A percentile compares a stretch with the other conserved stretches of the same genome.
Conservation (phyloP, 2,888 invertebrate species). For the Sinelater perroti region DNA sequence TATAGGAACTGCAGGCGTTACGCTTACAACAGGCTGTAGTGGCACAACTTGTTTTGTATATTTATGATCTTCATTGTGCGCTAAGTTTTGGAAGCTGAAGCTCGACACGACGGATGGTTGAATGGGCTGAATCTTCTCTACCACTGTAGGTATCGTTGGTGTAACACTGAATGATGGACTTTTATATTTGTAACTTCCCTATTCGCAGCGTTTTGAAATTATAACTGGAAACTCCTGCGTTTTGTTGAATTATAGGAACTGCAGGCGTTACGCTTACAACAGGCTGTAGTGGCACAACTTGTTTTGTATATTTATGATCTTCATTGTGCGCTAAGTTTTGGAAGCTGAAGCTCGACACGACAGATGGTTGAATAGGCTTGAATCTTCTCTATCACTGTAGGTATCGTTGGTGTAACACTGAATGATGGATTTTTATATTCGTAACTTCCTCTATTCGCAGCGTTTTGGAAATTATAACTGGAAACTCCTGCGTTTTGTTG, state of each 20-base stretch:
- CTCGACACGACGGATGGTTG: constrained; percentile 12
- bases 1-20: constrained; percentile 8
- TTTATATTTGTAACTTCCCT: constrained; percentile 50
- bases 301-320: not conserved
- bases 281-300: not conserved
- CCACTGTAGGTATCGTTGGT: not conserved
- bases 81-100: constrained; percentile 11
- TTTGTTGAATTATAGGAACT: not conserved
- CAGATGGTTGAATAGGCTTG: constrained; percentile 4
- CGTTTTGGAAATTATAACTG: constrained; percentile 9
- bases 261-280: constrained; percentile 1
- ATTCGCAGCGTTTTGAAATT: not conserved
- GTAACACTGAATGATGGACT: not conserved
- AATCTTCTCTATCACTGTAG: not conserved
- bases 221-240: constrained; percentile 7
- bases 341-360: constrained; percentile 15
- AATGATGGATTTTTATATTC: constrained; percentile 51
- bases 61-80: constrained; percentile 52
- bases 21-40: constrained; percentile 11
- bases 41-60: constrained; percentile 49
- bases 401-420: not conserved
- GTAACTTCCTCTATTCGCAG: constrained; percentile 50
- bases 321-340: constrained; percentile 1
- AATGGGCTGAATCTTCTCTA: not conserved
- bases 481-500: constrained; percentile 10